A percentile compares a stretch with the other conserved stretches of the same genome.
phyloP scores from a whole-genome alignment of 1,140 invertebrate genomes.

The Helicorthomorpha holstii region DNA sequence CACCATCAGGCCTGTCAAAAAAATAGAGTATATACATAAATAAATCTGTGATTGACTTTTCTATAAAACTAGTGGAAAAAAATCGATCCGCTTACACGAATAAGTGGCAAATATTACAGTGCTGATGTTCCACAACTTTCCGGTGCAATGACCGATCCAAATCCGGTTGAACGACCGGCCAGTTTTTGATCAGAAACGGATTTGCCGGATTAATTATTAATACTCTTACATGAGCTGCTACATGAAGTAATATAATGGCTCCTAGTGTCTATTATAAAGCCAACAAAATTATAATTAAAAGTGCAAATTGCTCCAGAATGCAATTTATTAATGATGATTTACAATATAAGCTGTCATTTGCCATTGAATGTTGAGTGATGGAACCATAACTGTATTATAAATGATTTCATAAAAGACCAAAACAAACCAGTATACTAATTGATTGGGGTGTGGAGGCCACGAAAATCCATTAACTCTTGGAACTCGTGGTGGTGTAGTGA shows the following conservation, averaged over 20 bases:
- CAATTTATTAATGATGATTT: neutral
- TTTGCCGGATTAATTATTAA: conserved; percentile 4
- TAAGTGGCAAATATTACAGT: conserved; percentile 85
- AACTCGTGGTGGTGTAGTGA: neutral
- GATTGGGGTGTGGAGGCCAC: neutral
- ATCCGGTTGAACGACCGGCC: neutral
- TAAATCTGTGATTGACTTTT: neutral
- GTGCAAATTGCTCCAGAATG: neutral
- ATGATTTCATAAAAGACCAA: neutral
- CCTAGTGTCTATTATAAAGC: neutral
- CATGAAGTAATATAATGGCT: neutral
- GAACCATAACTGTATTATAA: neutral
- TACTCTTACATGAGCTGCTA: neutral
- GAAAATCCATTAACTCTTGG: neutral
- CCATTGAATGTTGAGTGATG: neutral
- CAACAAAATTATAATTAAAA: neutral
- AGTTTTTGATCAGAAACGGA: conserved; percentile 1
- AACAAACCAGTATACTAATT: neutral
- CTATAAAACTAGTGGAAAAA: neutral
- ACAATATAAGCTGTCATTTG: neutral
- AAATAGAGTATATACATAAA: neutral
- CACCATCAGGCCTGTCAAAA: conserved; percentile 23
- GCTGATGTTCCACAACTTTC: conserved; percentile 87
- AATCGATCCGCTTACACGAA: conserved; percentile 29
- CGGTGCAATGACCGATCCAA: conserved; percentile 71